phyloP scores from a whole-genome alignment of 2,888 invertebrate genomes.

The Emmelina monodactyla region DNA sequence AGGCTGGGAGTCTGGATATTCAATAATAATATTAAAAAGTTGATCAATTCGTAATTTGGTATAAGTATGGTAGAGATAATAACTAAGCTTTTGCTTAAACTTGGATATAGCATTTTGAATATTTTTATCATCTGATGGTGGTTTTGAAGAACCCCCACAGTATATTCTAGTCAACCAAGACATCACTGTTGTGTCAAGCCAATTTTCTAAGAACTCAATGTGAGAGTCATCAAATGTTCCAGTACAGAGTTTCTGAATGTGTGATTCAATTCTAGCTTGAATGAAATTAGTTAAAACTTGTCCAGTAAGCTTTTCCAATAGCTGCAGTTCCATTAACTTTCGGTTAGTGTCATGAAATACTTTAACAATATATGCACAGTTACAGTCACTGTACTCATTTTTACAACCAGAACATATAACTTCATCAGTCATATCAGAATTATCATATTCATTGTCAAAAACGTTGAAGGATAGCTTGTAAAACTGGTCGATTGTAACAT shows the following conservation, averaged over 20 bases:
- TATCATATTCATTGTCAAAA: conserved; percentile 62
- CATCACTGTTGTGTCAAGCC: conserved; percentile 87
- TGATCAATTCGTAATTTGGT: conserved; percentile 89
- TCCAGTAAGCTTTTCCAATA: conserved; percentile 85
- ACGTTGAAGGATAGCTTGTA: conserved; percentile 81
- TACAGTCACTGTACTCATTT: conserved; percentile 64
- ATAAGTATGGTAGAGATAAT: conserved; percentile 88
- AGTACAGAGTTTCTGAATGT: conserved; percentile 85
- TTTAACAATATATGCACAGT: conserved; percentile 71
- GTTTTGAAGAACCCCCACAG: conserved; percentile 69
- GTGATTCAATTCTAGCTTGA: conserved; percentile 81
- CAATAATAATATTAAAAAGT: conserved; percentile 95
- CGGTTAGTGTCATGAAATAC: conserved; percentile 81
- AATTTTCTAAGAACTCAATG: conserved; percentile 79
- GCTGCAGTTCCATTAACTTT: conserved; percentile 77
- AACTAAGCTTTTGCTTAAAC: conserved; percentile 78
- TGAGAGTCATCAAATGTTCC: conserved; percentile 88
- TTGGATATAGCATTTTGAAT: conserved; percentile 67
- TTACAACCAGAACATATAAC: conserved; percentile 77
- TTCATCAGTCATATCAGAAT: conserved; percentile 64
- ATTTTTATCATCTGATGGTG: conserved; percentile 61
- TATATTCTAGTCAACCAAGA: conserved; percentile 88
- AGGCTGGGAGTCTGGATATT: conserved; percentile 94
- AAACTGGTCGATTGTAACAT: conserved; percentile 75
- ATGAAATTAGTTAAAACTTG: conserved; percentile 85